Conservation (phyloP, 1,140 invertebrate species). For the Nephila pilipes region DNA sequence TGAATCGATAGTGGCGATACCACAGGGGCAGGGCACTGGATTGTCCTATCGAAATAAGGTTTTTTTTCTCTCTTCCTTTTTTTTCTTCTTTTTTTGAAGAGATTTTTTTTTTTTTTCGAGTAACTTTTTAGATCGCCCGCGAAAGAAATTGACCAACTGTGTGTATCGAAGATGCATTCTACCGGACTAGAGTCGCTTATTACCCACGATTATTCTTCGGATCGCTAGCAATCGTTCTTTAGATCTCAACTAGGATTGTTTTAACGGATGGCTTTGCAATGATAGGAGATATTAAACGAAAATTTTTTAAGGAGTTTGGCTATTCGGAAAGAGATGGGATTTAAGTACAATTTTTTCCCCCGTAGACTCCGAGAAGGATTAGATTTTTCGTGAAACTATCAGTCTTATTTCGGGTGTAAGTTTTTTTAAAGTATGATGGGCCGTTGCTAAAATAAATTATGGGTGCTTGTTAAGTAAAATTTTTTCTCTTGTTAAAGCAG, state of each 20-base stretch:
- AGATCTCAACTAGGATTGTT: neutral
- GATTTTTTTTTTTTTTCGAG: neutral
- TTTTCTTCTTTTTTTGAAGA: neutral
- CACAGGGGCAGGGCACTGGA: constrained; percentile 9
- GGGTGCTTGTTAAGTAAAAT: no score
- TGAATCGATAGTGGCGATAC: constrained; percentile 59
- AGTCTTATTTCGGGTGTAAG: neutral
- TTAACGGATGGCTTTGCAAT: neutral
- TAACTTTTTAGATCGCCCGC: neutral
- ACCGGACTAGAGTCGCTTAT: neutral
- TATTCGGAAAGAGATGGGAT: neutral
- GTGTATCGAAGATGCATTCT: constrained; percentile 13
- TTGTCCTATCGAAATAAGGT: constrained; percentile 12
- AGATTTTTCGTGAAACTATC: neutral
- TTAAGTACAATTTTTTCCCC: neutral
- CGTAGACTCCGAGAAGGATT: neutral
- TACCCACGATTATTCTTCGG: neutral
- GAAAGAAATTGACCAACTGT: neutral
- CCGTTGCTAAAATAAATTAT: no score
- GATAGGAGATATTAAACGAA: neutral
- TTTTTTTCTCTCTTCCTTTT: neutral
- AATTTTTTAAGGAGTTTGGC: neutral
- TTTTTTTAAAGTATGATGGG: no score
- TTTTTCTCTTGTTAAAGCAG: no score
- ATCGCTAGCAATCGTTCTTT: neutral